phyloP scores from a whole-genome alignment of 2,113 vertebrate genomes.

The Aspiorhynchus laticeps region DNA sequence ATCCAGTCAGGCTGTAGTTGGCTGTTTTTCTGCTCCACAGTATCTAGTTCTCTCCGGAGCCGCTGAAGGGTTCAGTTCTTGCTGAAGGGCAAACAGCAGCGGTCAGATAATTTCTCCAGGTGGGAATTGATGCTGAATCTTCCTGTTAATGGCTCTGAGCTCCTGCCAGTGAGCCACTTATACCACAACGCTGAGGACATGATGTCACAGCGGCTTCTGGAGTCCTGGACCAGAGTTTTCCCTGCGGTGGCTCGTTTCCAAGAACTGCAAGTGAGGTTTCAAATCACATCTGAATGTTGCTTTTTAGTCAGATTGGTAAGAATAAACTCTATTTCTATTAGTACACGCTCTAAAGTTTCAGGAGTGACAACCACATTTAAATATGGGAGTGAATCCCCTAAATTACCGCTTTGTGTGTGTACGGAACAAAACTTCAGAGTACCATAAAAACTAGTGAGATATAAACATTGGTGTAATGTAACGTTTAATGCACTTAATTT shows the following conservation, averaged over 20 bases:
- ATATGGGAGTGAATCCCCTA: not conserved
- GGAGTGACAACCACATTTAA: not conserved
- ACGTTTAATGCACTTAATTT: too few species aligned
- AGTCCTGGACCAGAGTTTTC: not conserved
- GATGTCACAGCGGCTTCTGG: slow-evolving; percentile 6
- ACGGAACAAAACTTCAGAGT: too few species aligned
- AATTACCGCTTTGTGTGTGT: too few species aligned
- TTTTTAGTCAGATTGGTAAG: not conserved
- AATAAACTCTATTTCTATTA: not conserved
- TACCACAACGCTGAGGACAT: slow-evolving; percentile 8
- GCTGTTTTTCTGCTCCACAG: not conserved
- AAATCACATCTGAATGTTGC: not conserved
- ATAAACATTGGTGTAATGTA: too few species aligned
- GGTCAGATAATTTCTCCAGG: slow-evolving; percentile 25
- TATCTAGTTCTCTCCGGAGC: not conserved
- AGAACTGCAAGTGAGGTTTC: not conserved
- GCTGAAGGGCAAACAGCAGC: slow-evolving; percentile 28
- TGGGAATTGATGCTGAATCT: slow-evolving; percentile 28
- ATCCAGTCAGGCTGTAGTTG: not conserved
- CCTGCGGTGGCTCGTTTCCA: not conserved
- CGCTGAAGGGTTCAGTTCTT: slow-evolving; percentile 1
- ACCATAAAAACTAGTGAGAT: too few species aligned
- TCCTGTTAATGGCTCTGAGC: slow-evolving; percentile 26
- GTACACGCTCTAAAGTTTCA: not conserved
- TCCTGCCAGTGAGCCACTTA: slow-evolving; percentile 27